Base-by-base conservation (phyloP, 2,888 invertebrate species). In the Chrysolina americana region DNA sequence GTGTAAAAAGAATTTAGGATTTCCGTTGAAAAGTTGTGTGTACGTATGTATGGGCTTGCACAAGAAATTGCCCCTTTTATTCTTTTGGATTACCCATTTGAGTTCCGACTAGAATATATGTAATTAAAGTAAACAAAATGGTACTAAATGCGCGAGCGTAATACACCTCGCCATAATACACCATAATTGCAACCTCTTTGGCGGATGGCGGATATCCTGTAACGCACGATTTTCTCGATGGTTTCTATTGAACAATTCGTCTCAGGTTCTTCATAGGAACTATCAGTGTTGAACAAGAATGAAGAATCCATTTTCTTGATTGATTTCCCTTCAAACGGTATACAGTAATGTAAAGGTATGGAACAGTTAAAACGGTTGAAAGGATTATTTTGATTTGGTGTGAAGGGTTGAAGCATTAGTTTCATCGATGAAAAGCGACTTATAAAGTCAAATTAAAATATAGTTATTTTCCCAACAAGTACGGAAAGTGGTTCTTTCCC, bases 101-200 rank as follows among this genome's bases (percentile, higher is more conserved):
- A 28, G 15, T 13, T 13, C 47, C n/a, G 15, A 47, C 59, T n/a
- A 53, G 17, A 53, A 50, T 50, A 50, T 36, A 11, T 59, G 36
- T n/a, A 59, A 59, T 59, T 59, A 59, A n/a, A 59, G 36, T 36
- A 59, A 59, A 59, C 28, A 59, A 59, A 59, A 59, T 59, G 59
- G 59, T 59, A 28, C 17, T 59, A 59, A 59, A 36, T 17, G 59
- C 59, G 53, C 11, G 59, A 59, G 13, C 15, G 23, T 59, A 59
- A n/a, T 59, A 28, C 53, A 21, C 36, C 59, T 23, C 59, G 59
- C 36, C n/a, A 36, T 59, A 59, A 59, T 59, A 28, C 0, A n/a
- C n/a, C n/a, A n/a, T 6, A 59, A 59, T 59, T 59, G 59, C 59
- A 28, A 59, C 36, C 36, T n/a, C 36, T 17, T 59, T 59, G 4